Evolutionary conservation across 2,113 vertebrate genomes (phyloP).

Genomic region (Chamaetylas fuelleborni): DNA sequence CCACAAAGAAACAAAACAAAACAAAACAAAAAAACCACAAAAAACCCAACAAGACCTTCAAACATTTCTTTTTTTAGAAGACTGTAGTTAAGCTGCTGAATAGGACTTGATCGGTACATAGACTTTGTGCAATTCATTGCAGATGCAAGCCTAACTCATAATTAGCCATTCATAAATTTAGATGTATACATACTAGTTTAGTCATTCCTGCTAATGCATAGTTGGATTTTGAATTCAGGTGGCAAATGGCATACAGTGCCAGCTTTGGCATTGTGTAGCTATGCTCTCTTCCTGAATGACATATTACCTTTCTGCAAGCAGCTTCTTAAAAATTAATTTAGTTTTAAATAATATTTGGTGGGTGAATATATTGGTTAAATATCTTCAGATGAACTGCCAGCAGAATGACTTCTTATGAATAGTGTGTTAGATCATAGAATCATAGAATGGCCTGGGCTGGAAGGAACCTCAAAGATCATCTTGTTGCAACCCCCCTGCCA

Average conservation of each 20-base stretch:
- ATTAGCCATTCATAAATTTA: slow-evolving; percentile 19
- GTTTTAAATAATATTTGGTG: neutral
- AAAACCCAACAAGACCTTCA: neutral
- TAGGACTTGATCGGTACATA: neutral
- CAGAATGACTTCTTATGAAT: neutral
- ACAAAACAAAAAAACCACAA: neutral
- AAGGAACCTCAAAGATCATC: neutral
- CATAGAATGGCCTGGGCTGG: neutral
- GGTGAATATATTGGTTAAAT: neutral
- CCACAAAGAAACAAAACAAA: neutral
- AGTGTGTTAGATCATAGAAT: neutral
- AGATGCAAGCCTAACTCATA: neutral
- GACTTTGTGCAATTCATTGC: neutral
- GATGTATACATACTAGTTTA: slow-evolving; percentile 1
- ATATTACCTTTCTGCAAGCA: neutral
- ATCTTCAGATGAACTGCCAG: neutral
- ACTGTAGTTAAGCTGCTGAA: slow-evolving; percentile 7
- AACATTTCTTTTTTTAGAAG: slow-evolving; percentile 21
- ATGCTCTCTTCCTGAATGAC: neutral
- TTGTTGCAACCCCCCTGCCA: fast-evolving
- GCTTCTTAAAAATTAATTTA: neutral
- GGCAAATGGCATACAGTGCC: neutral
- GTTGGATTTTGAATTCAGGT: slow-evolving; percentile 11
- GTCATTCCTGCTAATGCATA: neutral
- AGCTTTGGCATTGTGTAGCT: neutral